These are phyloP conservation scores for Ascidia mentula DNA, from an alignment of 23 tunicate species.

Conservation along the genomic window DNA sequence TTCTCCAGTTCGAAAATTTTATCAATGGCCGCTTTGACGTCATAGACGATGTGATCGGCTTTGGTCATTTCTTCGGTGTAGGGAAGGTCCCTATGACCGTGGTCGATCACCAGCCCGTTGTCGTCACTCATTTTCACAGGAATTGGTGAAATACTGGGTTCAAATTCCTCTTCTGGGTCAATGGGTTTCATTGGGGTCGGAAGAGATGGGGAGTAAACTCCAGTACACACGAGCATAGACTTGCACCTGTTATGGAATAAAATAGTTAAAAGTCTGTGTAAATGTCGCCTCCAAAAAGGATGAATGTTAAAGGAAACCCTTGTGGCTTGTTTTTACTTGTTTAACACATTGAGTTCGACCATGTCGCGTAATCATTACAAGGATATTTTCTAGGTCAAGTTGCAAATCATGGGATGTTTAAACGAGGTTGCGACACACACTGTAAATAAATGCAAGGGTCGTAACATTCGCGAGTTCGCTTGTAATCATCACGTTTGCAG, in stretches of 20 bases:
- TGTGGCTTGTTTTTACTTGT: too few species aligned
- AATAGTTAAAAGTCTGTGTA: neutral
- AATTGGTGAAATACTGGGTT: conserved; percentile 30
- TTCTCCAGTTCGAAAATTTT: conserved; percentile 76
- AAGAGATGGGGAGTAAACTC: conserved; percentile 50
- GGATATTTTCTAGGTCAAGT: too few species aligned
- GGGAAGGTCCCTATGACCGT: conserved; percentile 98
- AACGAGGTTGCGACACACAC: too few species aligned
- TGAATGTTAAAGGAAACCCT: too few species aligned
- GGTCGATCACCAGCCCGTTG: conserved; percentile 48
- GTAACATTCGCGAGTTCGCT: too few species aligned
- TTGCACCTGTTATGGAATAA: conserved; percentile 44
- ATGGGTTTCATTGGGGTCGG: conserved; percentile 8
- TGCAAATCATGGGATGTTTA: too few species aligned
- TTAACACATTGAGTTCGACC: too few species aligned
- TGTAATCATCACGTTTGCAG: too few species aligned
- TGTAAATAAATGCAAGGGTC: too few species aligned
- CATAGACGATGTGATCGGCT: conserved; percentile 66
- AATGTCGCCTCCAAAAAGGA: neutral
- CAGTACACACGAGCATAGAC: conserved; percentile 82
- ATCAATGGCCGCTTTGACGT: conserved; percentile 80
- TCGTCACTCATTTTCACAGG: conserved; percentile 11
- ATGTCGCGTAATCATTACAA: too few species aligned
- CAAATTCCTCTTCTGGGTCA: neutral
- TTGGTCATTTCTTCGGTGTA: conserved; percentile 73